A percentile compares a stretch with the other conserved stretches of the same genome.
These are phyloP conservation scores for Pagrus major DNA, from an alignment of 2,113 vertebrate species.

Conservation along the genomic window DNA sequence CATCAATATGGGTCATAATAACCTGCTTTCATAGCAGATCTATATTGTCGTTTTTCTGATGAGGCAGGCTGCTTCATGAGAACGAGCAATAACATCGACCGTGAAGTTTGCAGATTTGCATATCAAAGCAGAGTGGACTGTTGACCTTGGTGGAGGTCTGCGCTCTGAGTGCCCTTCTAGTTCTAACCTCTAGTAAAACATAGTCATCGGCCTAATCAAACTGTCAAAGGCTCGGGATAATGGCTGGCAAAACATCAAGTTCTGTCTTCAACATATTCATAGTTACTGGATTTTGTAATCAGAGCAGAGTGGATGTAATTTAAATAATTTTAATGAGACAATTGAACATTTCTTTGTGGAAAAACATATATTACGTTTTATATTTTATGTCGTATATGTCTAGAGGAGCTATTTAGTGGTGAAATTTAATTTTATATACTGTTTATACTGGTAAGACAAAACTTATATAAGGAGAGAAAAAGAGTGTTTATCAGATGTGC, in stretches of 20 bases:
- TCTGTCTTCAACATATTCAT: background rate
- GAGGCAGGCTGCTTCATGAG: too few relatives aligned
- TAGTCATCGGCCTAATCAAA: constrained; percentile 25
- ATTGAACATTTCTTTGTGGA: background rate
- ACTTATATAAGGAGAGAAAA: background rate
- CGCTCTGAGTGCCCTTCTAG: too few relatives aligned
- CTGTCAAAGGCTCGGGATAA: constrained; percentile 22
- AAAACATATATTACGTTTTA: background rate
- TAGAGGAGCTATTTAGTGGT: background rate
- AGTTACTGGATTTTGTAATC: background rate
- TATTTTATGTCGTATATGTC: background rate
- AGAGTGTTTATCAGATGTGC: background rate
- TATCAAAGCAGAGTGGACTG: too few relatives aligned
- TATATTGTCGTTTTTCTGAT: too few relatives aligned
- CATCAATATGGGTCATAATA: too few relatives aligned
- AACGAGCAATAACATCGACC: too few relatives aligned
- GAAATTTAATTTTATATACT: background rate
- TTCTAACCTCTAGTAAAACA: constrained; percentile 16
- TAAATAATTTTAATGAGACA: background rate
- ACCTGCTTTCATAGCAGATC: too few relatives aligned
- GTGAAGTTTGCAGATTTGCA: too few relatives aligned
- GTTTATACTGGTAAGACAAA: background rate
- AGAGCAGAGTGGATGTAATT: background rate
- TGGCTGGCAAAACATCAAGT: constrained; percentile 32
- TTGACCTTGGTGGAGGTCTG: too few relatives aligned